These are phyloP conservation scores for Chloroceryle inda DNA, from an alignment of 2,797 vertebrate genomes.

Conservation along the genomic window DNA sequence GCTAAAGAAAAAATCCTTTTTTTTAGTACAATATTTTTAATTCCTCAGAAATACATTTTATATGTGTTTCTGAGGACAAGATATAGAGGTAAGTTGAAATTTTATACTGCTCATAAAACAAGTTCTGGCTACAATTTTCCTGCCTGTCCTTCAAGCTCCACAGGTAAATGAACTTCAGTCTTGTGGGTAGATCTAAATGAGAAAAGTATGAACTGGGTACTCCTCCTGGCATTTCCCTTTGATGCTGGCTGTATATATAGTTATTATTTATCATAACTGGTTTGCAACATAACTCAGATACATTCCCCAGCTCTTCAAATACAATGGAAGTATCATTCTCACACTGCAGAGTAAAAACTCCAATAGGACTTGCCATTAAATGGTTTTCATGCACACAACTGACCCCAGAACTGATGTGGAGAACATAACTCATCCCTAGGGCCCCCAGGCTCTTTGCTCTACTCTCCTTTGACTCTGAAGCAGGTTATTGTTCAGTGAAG, in stretches of 20 bases:
- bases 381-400: neutral
- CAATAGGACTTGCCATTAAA: neutral
- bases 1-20: neutral
- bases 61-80: neutral
- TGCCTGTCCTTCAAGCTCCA: neutral
- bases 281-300: neutral
- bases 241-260: neutral
- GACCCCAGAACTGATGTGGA: neutral
- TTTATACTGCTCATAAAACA: neutral
- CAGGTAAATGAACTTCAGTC: neutral
- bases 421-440: neutral
- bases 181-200: neutral
- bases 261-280: neutral
- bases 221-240: neutral
- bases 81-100: neutral
- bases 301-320: neutral
- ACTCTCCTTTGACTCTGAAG: neutral
- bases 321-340: neutral
- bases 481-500: neutral
- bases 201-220: neutral
- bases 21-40: neutral
- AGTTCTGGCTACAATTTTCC: neutral
- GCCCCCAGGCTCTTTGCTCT: neutral
- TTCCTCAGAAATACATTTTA: neutral
- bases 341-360: neutral